Base-by-base conservation (phyloP, 2,113 vertebrate genomes). In the Megalops atlanticus region DNA sequence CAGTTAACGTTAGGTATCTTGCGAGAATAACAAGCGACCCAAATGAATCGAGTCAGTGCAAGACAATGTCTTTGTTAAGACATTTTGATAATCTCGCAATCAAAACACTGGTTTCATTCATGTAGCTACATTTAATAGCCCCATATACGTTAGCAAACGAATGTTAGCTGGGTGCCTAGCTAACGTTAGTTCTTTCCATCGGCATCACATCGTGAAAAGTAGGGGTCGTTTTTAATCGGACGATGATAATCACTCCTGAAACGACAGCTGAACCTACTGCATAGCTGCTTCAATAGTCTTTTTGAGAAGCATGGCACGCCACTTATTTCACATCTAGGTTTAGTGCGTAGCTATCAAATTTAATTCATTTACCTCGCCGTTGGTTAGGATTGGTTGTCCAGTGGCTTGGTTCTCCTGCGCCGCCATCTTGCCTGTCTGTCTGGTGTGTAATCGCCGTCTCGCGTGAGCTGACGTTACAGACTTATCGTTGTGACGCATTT, bases 391-490 rank as follows among this genome's bases (percentile, higher is more conserved):
- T 24, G 86, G 84, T 85, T 91, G 90, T 85, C 81, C 82, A 40
- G 89, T 47, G 73, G 87, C 89, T 86, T 91, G 89, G 78, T 85
- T 91, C 91, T 91, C 93, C 93, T 92, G 92, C 88, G 93, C 91
- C 93, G 94, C 93, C 94, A 95, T 95, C 93, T 95, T 91, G 89
- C 89, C 89, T 85, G 90, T 93, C 93, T 92, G 87, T 80, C 74
- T 81, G 85, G 75, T 71, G 68, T 82, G 76, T 88, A 89, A 85
- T 79, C 36, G 36, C 84, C 77, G 0, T 84, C 78, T 92, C 93
- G 93, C 94, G 94, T 88, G 86, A 93, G 0, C 11, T 84, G 49
- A n/a, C 41, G 18, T 75, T 39, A 31, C 31, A 35, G 31, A 39
- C 68, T 24, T 36, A 70, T 64, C 71, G 69, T 41, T 31, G 24